Conservation (phyloP, 1,140 invertebrate genomes). For the Bombus consobrinus region DNA sequence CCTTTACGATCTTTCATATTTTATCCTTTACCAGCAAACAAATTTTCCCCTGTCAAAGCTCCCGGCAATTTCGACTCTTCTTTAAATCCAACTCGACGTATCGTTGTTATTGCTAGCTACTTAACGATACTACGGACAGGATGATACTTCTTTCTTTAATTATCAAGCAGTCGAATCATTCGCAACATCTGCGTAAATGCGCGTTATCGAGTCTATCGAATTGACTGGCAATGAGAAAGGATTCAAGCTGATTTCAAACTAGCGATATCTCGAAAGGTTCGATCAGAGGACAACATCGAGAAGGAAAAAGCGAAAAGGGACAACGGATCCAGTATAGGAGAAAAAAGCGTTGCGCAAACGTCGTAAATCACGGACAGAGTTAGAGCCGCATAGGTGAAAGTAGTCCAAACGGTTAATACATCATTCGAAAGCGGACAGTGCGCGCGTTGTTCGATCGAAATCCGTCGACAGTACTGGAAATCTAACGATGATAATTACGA, state of each 20-base stretch:
- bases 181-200: no score
- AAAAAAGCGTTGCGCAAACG: background rate
- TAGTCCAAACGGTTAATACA: constrained; percentile 25
- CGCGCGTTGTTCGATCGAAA: constrained; percentile 32
- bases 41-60: background rate
- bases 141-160: no score
- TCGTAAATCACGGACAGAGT: constrained; percentile 8
- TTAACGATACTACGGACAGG: no score
- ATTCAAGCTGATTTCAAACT: no score
- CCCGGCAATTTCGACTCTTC: background rate
- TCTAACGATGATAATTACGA: constrained; percentile 43
- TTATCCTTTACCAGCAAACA: background rate
- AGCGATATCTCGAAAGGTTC: background rate
- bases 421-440: constrained; percentile 14
- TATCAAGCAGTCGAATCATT: no score
- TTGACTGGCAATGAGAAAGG: no score
- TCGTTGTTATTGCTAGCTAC: background rate
- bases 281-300: background rate
- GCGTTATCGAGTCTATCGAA: no score
- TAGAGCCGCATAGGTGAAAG: constrained; percentile 14
- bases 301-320: background rate
- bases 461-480: background rate
- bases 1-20: background rate
- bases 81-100: background rate
- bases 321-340: no score